A percentile compares a stretch with the other conserved stretches of the same genome.
phyloP scores from a whole-genome alignment of 2,888 invertebrate genomes.

The Ommatoiulus sabulosus region DNA sequence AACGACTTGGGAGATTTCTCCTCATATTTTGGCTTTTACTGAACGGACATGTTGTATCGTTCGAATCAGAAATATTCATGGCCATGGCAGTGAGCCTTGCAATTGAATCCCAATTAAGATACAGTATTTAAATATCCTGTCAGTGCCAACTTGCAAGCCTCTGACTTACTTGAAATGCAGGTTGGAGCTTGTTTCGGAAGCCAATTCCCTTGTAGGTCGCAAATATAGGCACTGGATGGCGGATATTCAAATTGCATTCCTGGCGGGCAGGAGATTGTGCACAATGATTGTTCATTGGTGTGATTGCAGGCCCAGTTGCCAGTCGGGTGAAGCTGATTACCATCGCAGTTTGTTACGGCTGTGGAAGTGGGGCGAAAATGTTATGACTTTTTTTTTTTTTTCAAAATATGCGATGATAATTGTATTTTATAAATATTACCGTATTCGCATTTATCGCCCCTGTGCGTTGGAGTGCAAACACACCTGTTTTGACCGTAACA shows the following conservation, averaged over 20 bases:
- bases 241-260: constrained; percentile 75
- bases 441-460: constrained; percentile 81
- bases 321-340: constrained; percentile 78
- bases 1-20: too few relatives aligned
- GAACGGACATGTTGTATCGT: too few relatives aligned
- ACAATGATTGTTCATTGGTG: constrained; percentile 73
- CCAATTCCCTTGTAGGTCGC: constrained; percentile 77
- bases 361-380: constrained; percentile 60
- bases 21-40: too few relatives aligned
- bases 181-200: constrained; percentile 79
- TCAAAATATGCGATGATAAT: background rate
- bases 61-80: too few relatives aligned
- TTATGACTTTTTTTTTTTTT: background rate
- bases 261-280: constrained; percentile 76
- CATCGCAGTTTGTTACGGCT: constrained; percentile 75
- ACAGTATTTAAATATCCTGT: too few relatives aligned
- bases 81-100: too few relatives aligned
- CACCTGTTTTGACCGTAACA: constrained; percentile 83
- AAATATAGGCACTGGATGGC: constrained; percentile 75
- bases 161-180: constrained; percentile 69
- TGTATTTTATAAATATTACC: constrained; percentile 64
- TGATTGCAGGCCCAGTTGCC: constrained; percentile 81
- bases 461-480: constrained; percentile 79
- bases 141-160: background rate
- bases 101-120: too few relatives aligned